Percentiles rank a stretch among this genome's conserved stretches.
These are phyloP conservation scores for Chymomyza procnemis DNA, from an alignment of 2,888 invertebrate species.

Conservation along the genomic window DNA sequence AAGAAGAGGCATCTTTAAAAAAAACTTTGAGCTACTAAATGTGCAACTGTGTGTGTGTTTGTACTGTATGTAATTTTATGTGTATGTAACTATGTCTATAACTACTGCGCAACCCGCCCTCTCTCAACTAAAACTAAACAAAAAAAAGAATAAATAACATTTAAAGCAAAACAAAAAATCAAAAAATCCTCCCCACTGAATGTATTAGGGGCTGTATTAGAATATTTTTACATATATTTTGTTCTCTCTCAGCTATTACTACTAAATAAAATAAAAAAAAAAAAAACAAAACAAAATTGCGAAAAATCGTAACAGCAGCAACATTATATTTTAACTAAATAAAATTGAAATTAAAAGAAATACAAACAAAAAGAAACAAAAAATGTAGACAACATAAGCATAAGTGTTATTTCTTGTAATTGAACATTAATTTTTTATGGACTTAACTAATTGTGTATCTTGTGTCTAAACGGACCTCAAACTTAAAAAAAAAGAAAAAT, in stretches of 20 bases:
- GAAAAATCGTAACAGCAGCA: neutral
- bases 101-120: neutral
- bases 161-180: neutral
- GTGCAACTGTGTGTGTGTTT: constrained; percentile 47
- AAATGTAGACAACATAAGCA: constrained; percentile 54
- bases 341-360: constrained; percentile 10
- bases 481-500: constrained; percentile 38
- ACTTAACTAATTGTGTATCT: constrained; percentile 61
- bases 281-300: neutral
- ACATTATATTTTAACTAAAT: constrained; percentile 7
- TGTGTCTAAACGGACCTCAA: constrained; percentile 73
- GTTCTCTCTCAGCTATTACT: neutral
- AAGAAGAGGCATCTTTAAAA: constrained; percentile 8
- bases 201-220: neutral
- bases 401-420: constrained; percentile 76
- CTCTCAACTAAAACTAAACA: too few relatives aligned
- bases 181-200: constrained; percentile 33
- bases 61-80: neutral
- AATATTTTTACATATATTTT: neutral
- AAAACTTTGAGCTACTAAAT: constrained; percentile 46
- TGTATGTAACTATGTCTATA: constrained; percentile 2
- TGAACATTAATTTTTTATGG: constrained; percentile 66
- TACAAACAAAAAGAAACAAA: constrained; percentile 20
- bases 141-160: constrained; percentile 26
- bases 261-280: neutral